Base-by-base conservation (phyloP, 2,888 invertebrate genomes). In the Charanyca ferruginea region DNA sequence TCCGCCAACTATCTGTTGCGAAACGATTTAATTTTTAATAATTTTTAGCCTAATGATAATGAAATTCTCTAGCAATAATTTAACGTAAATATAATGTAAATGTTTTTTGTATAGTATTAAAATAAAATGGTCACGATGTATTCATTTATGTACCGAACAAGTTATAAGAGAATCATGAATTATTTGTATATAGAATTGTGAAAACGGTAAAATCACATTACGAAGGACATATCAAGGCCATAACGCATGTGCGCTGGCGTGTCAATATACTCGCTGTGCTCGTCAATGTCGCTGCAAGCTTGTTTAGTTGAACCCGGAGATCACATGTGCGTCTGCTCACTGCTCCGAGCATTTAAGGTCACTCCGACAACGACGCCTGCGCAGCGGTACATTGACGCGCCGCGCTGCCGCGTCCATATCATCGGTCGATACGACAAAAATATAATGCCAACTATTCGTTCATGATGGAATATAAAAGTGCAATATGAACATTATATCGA, bases 61-160 rank as follows among this genome's bases (percentile, higher is more conserved):
- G 88, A 94, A 94, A 94, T 93, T 95, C 93, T 93, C 87, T 95
- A 95, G 95, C 95, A 95, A 95, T 95, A 94, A 95, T 92, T 93
- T 92, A 89, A 89, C 85, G 82, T 88, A 91, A 90, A 92, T 91
- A 90, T 92, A 91, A 90, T 95, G 95, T 95, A 95, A 95, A 95
- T 95, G 93, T 93, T 94, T 92, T 90, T 94, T 95, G 94, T 95
- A 95, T 95, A 94, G 93, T 91, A 91, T 87, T 90, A 91, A 93
- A 81, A 87, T 85, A 83, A 87, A 87, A 88, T 83, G 88, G 57
- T 89, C 87, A 87, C 81, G 85, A 89, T 83, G 81, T 87, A 90
- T 90, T 90, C 89, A 90, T 91, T 90, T 89, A 89, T 87, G 85
- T 86, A 85, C 75, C 86, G 87, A 89, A 86, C 77, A 84, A 86